phyloP scores from a whole-genome alignment of 2,797 vertebrate genomes.

The Tokudaia tokunoshimensis region DNA sequence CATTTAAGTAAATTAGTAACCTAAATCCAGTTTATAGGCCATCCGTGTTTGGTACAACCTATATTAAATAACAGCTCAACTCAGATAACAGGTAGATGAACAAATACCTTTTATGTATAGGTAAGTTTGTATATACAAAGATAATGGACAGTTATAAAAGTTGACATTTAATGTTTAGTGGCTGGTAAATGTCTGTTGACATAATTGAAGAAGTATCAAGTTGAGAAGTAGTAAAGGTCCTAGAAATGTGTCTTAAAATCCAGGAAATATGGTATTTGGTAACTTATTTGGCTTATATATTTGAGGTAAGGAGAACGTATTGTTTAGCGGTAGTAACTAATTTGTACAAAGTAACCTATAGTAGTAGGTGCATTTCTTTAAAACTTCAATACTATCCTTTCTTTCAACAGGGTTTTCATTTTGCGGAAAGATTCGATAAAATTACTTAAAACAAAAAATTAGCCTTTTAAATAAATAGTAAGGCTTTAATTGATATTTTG shows the following conservation, averaged over 20 bases:
- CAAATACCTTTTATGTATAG: not conserved
- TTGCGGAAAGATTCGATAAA: slow-evolving; percentile 1
- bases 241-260: slow-evolving; percentile 71
- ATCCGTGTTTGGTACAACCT: slow-evolving; percentile 38
- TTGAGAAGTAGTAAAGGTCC: slow-evolving; percentile 65
- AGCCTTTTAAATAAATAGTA: slow-evolving; percentile 57
- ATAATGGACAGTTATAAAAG: slow-evolving; percentile 49
- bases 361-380: slow-evolving; percentile 32
- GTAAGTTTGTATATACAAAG: slow-evolving; percentile 1
- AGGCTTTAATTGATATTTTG: slow-evolving; percentile 46
- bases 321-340: not conserved
- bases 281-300: slow-evolving; percentile 31
- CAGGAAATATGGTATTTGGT: slow-evolving; percentile 63
- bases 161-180: not conserved
- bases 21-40: slow-evolving; percentile 47
- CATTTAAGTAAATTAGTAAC: slow-evolving; percentile 17
- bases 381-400: slow-evolving; percentile 12
- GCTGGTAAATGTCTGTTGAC: slow-evolving; percentile 57
- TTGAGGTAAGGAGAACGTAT: slow-evolving; percentile 5
- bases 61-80: not conserved
- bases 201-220: slow-evolving; percentile 6
- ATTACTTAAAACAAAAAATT: slow-evolving; percentile 4
- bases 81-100: slow-evolving; percentile 11
- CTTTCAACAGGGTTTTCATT: not conserved
- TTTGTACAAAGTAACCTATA: slow-evolving; percentile 21